A percentile compares a stretch with the other conserved stretches of the same genome.
Evolutionary conservation across 2,797 vertebrate genomes (phyloP).

Genomic region (Chaetophractus vellerosus): DNA sequence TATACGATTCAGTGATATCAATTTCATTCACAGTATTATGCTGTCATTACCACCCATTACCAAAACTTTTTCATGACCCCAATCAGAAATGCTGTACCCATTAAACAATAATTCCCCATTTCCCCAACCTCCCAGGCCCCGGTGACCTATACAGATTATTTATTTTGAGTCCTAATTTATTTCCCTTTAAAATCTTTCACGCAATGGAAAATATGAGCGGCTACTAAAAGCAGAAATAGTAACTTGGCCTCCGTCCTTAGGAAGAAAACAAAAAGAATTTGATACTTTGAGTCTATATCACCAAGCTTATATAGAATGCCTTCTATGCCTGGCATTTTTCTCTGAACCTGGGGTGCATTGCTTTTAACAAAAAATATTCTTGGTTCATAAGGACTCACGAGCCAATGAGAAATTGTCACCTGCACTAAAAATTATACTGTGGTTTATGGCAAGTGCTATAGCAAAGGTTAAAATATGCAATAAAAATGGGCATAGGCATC

Average conservation of each 20-base stretch:
- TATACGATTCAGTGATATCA: too few species aligned
- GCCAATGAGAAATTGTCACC: constrained; percentile 60
- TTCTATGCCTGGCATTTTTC: not conserved
- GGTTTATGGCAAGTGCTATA: constrained; percentile 34
- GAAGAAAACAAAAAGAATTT: constrained; percentile 41
- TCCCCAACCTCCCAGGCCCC: too few species aligned
- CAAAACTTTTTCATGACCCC: too few species aligned
- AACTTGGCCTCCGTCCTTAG: not conserved
- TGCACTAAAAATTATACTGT: constrained; percentile 29
- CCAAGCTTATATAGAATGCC: not conserved
- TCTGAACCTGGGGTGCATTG: constrained; percentile 58
- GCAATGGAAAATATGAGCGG: constrained; percentile 37
- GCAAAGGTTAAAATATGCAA: constrained; percentile 43
- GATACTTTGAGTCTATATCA: not conserved
- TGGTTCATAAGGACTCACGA: not conserved
- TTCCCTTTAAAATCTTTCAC: constrained; percentile 26
- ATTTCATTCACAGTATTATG: too few species aligned
- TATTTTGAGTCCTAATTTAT: constrained; percentile 39
- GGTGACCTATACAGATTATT: constrained; percentile 28
- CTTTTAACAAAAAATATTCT: constrained; percentile 31
- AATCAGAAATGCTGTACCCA: too few species aligned
- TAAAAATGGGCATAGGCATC: not conserved
- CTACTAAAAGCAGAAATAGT: constrained; percentile 49
- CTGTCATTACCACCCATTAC: too few species aligned
- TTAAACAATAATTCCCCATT: too few species aligned